Base-by-base conservation (phyloP, 2,888 invertebrate genomes). In the Rhimphoctona megacephalus region DNA sequence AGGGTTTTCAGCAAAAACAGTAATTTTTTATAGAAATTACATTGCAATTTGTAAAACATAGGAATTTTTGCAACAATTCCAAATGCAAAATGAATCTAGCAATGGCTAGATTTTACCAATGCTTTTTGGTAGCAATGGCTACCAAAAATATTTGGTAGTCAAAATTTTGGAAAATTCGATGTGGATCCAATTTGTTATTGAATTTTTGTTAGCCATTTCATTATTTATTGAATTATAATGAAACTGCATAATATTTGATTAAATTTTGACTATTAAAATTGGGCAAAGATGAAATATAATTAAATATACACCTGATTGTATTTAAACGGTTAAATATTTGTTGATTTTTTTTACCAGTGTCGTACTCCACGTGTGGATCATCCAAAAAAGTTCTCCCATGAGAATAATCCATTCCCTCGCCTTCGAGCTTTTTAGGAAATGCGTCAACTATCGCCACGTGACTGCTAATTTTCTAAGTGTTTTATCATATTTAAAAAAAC, bases 321-420 rank as follows among this genome's bases (percentile, higher is more conserved):
- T 19, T n/a, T 9, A 5, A 54, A 54, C 33, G 3, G 25, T 5
- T 52, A 0, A 19, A 52, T n/a, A 72, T 19, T 22, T 22, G 30
- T 17, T 7, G 9, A 19, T 49, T 49, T 49, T 33, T 33, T 67
- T 33, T 91, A 96, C 96, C 96, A 89, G 96, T 95, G 88, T 95
- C 95, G 66, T 95, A 96, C 76, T 95, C 95, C 78, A 96, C 94
- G 85, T 94, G 95, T 57, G 96, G 95, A 88, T 95, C 95, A 72
- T 94, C 95, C 74, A 96, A 92, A 91, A 96, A 96, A 30, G 95
- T 94, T 14, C 95, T 93, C 7, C 96, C 96, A 88, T 96, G 96
- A 89, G 95, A 95, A 49, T 95, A 95, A 91, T 97, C 96, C 95
- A 96, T 94, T 94, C 96, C 95, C 92, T 96, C 96, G 39, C 96